phyloP scores from a whole-genome alignment of 2,888 invertebrate species.

The Lymantria dispar region DNA sequence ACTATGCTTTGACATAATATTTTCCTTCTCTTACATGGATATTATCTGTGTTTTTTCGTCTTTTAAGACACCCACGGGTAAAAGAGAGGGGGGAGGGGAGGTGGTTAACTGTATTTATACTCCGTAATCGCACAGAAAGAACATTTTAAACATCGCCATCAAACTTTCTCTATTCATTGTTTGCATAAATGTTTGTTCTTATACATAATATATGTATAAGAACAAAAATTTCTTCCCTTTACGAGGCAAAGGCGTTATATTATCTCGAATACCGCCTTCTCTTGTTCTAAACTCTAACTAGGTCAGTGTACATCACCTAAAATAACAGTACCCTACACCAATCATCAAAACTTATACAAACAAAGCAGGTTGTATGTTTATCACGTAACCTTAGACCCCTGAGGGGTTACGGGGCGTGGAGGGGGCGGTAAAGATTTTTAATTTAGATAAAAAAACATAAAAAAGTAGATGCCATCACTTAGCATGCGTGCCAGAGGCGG shows the following conservation, averaged over 20 bases:
- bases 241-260: neutral
- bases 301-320: slow-evolving; percentile 4
- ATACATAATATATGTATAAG: too few relatives aligned
- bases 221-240: neutral
- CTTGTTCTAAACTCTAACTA: neutral
- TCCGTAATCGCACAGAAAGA: too few relatives aligned
- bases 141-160: too few relatives aligned
- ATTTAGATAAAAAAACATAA: slow-evolving; percentile 65
- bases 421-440: slow-evolving; percentile 58
- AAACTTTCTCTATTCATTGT: too few relatives aligned
- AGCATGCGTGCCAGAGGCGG: slow-evolving; percentile 37
- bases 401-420: slow-evolving; percentile 4
- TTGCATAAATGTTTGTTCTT: too few relatives aligned
- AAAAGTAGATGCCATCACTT: slow-evolving; percentile 51
- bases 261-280: neutral
- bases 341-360: slow-evolving; percentile 10
- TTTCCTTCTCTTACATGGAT: too few relatives aligned
- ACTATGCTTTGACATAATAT: too few relatives aligned
- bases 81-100: too few relatives aligned
- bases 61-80: too few relatives aligned
- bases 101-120: too few relatives aligned
- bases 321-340: slow-evolving; percentile 8
- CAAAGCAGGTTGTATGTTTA: slow-evolving; percentile 27
- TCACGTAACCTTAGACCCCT: slow-evolving; percentile 49
- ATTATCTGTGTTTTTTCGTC: too few relatives aligned